Base-by-base conservation (phyloP, 2,113 vertebrate species). In the Puntigrus tetrazona region DNA sequence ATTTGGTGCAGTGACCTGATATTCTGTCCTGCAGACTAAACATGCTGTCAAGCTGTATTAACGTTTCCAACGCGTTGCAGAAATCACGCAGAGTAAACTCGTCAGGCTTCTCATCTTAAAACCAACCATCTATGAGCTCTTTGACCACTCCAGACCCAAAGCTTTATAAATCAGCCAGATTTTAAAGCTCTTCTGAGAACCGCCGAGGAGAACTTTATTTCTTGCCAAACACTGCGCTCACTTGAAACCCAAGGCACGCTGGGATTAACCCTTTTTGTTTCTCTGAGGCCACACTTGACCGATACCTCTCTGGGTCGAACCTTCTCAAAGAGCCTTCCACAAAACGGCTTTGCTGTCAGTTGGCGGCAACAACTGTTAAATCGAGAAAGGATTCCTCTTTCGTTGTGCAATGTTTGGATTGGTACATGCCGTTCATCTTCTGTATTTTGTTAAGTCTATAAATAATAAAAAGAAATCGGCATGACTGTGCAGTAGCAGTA, bases 1-100 rank as follows among this genome's bases (percentile, higher is more conserved):
- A 45, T 43, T 20, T 63, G 7, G 27, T 25, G 57, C 29, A 5
- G 29, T 29, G 82, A 25, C 14, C 18, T 76, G 73, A 36, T 38
- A 75, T 59, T 36, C 61, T 45, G 20, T 25, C 27, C 29, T 77
- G 59, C 80, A 86, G 85, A 83, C 80, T 86, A 82, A 86, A 86
- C 85, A 82, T 18, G 22, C 43, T 67, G 75, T 36, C 79, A 77
- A 47, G 45, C 43, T 25, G 34, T 36, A 34, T 52, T 76, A 61
- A 75, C 8, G 8, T 84, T 76, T 61, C 41, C 52, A n/a, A 47
- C 8, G 61, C 10, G 75, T 22, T 57, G 73, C 34, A 45, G 29
- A 50, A 50, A 7, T 50, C 47, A 20, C 7, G 20, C 52, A 57
- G 52, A 36, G 7, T 52, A 63, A 65, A 31, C 22, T 41, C 45